Evolutionary conservation across 2,888 invertebrate genomes (phyloP), one percentile per base, ranked within the genome.

Genomic region (Plebejus argus): DNA sequence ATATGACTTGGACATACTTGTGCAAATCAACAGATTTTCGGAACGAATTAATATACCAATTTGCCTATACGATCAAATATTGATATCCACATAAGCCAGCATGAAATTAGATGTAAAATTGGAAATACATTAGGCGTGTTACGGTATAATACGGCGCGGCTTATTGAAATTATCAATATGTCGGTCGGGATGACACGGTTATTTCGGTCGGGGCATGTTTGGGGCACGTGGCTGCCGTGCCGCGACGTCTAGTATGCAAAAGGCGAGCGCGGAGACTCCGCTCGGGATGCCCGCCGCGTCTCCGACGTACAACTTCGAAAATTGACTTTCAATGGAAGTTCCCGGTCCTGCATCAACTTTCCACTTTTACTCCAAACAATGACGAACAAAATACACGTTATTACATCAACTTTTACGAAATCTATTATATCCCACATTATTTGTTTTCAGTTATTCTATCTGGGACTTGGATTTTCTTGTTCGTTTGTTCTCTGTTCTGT

Each of bases 311-410:
- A 90, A 91, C 89, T 91, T 91, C 82, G 87, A 88, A 90, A 91
- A 92, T 91, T 90, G 90, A 92, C 90, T 91, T 90, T 88, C 88
- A 89, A 90, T 90, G 85, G 84, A 91, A 91, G 86, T 90, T 88
- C 83, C 83, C 85, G 82, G 82, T 84, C 84, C 83, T 81, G 83
- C 85, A 84, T 85, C 87, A 89, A 89, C 90, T 91, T 89, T 89
- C 87, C 86, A 89, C 88, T 88, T 90, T 86, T 88, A 87, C 86
- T 83, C 81, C 81, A 83, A 84, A 84, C 83, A 83, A 80, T 78
- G 79, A 80, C 78, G 79, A 81, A 80, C 79, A 79, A 81, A 82
- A 79, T 81, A 82, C 80, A 77, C 78, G 80, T 79, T 82, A 81
- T 80, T 82, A 78, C 76, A 79, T 79, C 76, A 81, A 81, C 79